Evolutionary conservation across 2,113 vertebrate species (phyloP).

Genomic region (Scomber scombrus): DNA sequence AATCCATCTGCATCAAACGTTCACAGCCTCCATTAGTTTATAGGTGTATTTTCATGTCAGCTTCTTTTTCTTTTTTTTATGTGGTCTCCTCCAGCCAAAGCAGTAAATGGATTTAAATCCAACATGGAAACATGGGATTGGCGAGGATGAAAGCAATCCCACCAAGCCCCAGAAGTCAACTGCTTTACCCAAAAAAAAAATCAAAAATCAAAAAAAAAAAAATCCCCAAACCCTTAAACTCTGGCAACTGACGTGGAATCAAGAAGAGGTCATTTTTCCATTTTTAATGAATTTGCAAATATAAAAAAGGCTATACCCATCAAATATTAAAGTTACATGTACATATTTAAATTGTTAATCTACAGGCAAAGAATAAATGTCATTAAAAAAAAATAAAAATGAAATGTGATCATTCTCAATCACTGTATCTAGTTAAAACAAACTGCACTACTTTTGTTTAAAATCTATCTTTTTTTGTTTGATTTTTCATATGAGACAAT

Average conservation of each 20-base stretch:
- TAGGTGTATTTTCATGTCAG: slow-evolving; percentile 65
- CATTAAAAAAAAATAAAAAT: not conserved
- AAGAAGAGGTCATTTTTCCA: slow-evolving; percentile 28
- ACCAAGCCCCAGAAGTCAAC: slow-evolving; percentile 67
- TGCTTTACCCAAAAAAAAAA: slow-evolving; percentile 30
- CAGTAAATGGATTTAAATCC: slow-evolving; percentile 76
- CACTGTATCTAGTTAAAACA: not conserved
- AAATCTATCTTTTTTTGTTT: slow-evolving; percentile 4
- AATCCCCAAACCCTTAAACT: slow-evolving; percentile 13
- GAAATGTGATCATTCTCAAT: not conserved
- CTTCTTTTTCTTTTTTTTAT: slow-evolving; percentile 23
- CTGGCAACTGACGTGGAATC: slow-evolving; percentile 39
- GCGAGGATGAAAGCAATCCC: slow-evolving; percentile 73
- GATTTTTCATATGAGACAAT: not conserved
- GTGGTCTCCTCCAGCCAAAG: slow-evolving; percentile 56
- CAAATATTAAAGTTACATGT: slow-evolving; percentile 17
- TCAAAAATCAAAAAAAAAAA: slow-evolving; percentile 3
- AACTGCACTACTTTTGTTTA: slow-evolving; percentile 7
- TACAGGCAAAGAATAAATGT: slow-evolving; percentile 7
- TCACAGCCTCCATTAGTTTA: slow-evolving; percentile 43
- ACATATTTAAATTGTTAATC: slow-evolving; percentile 28
- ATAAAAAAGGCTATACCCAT: slow-evolving; percentile 40
- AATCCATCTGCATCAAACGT: slow-evolving; percentile 51
- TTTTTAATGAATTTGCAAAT: slow-evolving; percentile 35
- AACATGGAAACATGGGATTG: slow-evolving; percentile 72